Evolutionary conservation across 2,113 vertebrate genomes (phyloP).

Genomic region (Geothlypis trichas): DNA sequence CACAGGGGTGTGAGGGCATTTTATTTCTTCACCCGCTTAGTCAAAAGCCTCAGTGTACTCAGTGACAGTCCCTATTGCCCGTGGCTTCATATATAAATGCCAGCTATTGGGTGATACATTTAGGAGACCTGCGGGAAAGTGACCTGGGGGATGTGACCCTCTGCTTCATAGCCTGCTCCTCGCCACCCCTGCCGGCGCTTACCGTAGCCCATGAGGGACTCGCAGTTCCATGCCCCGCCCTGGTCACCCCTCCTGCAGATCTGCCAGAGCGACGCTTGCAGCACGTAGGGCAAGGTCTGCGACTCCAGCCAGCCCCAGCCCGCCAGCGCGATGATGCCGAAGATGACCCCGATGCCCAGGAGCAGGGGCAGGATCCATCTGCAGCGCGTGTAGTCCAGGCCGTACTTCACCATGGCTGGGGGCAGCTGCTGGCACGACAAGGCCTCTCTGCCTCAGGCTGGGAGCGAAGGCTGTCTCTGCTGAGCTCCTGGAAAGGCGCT

Average conservation of each 20-base stretch:
- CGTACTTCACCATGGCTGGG: conserved; percentile 66
- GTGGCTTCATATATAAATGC: background rate
- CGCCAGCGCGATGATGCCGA: conserved; percentile 64
- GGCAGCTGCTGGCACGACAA: background rate
- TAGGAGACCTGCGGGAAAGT: background rate
- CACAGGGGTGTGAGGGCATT: background rate
- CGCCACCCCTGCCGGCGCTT: background rate
- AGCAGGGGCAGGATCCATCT: conserved; percentile 73
- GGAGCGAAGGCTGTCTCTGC: background rate
- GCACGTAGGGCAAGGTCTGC: conserved; percentile 24
- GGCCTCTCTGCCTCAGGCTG: background rate
- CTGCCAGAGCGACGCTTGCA: conserved; percentile 57
- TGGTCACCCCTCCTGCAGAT: background rate
- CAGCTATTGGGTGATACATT: rapidly evolving
- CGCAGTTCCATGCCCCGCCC: background rate
- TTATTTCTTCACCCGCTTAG: background rate
- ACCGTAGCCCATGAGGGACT: conserved; percentile 64
- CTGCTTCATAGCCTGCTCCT: background rate
- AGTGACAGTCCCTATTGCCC: background rate
- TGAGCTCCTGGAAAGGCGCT: background rate
- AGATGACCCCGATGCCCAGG: conserved; percentile 68
- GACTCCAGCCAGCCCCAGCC: conserved; percentile 78
- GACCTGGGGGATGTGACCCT: background rate
- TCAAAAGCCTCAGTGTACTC: background rate
- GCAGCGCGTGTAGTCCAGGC: conserved; percentile 70